Base-by-base conservation (phyloP, 2,888 invertebrate species). In the Spisula subtruncata region DNA sequence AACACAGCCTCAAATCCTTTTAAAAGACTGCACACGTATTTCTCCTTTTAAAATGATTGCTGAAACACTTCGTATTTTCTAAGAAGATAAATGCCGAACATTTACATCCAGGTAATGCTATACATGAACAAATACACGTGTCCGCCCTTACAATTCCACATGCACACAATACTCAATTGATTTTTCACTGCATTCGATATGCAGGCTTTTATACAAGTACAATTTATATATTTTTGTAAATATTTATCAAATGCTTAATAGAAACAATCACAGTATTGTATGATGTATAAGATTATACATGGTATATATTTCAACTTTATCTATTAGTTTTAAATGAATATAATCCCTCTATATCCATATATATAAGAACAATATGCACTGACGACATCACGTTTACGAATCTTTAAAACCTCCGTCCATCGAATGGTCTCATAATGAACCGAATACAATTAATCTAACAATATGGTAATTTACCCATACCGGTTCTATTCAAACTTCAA, bases 361-460 rank as follows among this genome's bases (percentile, higher is more conserved):
- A 66, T 25, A 66, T 66, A 25, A 66, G 60, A 66, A 66, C 60
- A 66, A 66, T 66, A 25, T 75, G 18, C 75, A 75, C 29, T 25
- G 25, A 29, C 71, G 32, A 14, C 35, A 75, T 75, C 35, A 32
- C 18, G 75, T 32, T 14, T 32, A 75, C 35, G 4, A 35, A 75
- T 75, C 75, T 75, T 75, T 75, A 75, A 75, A 75, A 25, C n/a
- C 75, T 16, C 75, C 35, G 35, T 14, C 35, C 75, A 35, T 71
- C 32, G 8, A 18, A 35, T 25, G 35, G 10, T 32, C 75, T 16
- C 75, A 75, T 75, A 32, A 75, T 75, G 75, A 75, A 32, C 75
- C 1, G 16, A 35, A 75, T 75, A 32, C 32, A 75, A 12, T 18
- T 35, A 75, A 75, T 1, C 32, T 1, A 75, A 35, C 75, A 75